Evolutionary conservation across 2,797 vertebrate genomes (phyloP).

Genomic region (Melanotaenia maccullochi): DNA sequence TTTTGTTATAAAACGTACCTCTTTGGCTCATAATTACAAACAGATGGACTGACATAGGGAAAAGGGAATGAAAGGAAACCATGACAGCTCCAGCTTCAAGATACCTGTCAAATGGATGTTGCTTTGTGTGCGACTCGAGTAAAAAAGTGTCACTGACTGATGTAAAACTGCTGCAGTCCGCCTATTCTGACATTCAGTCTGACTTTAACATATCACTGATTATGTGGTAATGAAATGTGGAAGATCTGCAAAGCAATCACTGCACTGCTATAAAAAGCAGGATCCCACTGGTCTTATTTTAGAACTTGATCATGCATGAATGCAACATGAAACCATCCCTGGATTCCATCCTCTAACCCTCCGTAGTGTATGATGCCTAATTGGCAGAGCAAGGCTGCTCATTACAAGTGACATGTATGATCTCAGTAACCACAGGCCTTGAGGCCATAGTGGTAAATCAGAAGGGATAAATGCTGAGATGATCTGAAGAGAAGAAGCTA

Average conservation of each 20-base stretch:
- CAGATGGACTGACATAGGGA: neutral
- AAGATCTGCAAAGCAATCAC: slow-evolving; percentile 12
- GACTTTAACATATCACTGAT: slow-evolving; percentile 21
- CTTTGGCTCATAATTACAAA: neutral
- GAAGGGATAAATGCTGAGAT: slow-evolving; percentile 48
- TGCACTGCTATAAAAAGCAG: slow-evolving; percentile 2
- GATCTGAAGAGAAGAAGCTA: slow-evolving; percentile 34
- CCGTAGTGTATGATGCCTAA: slow-evolving; percentile 34
- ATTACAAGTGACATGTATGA: slow-evolving; percentile 61
- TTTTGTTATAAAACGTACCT: neutral
- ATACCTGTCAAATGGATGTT: neutral
- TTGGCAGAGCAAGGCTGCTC: slow-evolving; percentile 31
- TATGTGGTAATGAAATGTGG: slow-evolving; percentile 9
- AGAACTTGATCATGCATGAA: slow-evolving; percentile 1
- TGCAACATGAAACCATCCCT: slow-evolving; percentile 8
- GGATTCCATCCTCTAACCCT: slow-evolving; percentile 5
- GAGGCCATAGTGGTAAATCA: slow-evolving; percentile 29
- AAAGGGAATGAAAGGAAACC: neutral
- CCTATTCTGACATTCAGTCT: slow-evolving; percentile 10
- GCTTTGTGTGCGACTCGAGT: neutral
- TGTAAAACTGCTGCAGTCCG: slow-evolving; percentile 54
- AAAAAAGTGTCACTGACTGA: slow-evolving; percentile 18
- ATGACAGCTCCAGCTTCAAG: neutral
- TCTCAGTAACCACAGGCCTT: slow-evolving; percentile 31
- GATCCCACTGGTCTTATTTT: slow-evolving; percentile 27